Base-by-base conservation (phyloP, 1,140 invertebrate genomes). In the Aleiodes sp. region DNA sequence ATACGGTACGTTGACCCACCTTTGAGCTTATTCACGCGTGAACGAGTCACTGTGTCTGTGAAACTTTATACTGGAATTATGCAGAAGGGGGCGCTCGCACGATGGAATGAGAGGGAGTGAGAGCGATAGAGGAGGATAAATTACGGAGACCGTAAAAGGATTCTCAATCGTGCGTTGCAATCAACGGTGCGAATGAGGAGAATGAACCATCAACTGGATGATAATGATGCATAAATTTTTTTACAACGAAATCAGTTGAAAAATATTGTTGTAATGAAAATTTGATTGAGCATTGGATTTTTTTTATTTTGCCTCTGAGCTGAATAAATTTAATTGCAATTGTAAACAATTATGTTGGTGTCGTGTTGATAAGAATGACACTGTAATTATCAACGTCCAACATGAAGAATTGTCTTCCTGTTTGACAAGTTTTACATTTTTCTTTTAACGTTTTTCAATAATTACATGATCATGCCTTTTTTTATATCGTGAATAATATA, bases 1-100 rank as follows among this genome's bases (percentile, higher is more conserved):
- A 28, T 33, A 31, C 65, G 65, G 65, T 67, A 67, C 65, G 35
- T 67, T 67, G 65, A 67, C 65, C 56, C 35, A 67, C 65, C 65
- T 67, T 67, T 59, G 46, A 67, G 35, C 65, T 33, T 41, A 67
- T 60, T 67, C 65, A 56, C 52, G 33, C 65, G 52, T 67, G 52
- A 67, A 37, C 35, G 65, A 26, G 65, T 67, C 33, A 0, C 16
- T 29, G 46, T 33, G 41, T 46, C 41, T 46, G 41, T 19, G 41
- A 24, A 52, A 52, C 19, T 52, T 24, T 52, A 9, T 9, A 1
- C 16, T 21, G 46, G 46, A 52, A 46, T 46, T 46, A 19, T 46
- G 41, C 14, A 43, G 39, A 16, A 16, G n/a, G 39, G 39, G 19
- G 3, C 19, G n/a, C 39, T 16, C 39, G 14, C n/a, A n/a, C n/a